Evolutionary conservation across 1,140 invertebrate genomes (phyloP).

Genomic region (Nasonia longicornis): DNA sequence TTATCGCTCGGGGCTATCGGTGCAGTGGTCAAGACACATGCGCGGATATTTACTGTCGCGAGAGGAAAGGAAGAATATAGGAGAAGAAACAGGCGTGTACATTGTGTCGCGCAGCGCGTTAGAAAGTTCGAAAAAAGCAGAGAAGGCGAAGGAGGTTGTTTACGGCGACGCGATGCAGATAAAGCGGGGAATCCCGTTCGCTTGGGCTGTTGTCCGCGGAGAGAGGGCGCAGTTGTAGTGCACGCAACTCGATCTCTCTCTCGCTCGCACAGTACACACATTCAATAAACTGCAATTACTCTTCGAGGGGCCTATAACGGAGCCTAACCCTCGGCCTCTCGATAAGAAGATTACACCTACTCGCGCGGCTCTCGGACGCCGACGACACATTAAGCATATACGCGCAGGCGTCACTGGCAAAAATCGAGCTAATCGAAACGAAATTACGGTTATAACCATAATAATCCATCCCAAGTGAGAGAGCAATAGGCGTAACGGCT

Average conservation of each 20-base stretch:
- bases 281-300: conserved; percentile 1
- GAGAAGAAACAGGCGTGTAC: too few relatives aligned
- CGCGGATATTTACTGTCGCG: background rate
- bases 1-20: background rate
- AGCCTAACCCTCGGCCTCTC: background rate
- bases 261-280: background rate
- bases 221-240: background rate
- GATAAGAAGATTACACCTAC: background rate
- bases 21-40: background rate
- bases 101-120: too few relatives aligned
- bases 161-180: too few relatives aligned
- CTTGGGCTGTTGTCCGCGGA: background rate
- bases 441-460: conserved; percentile 34
- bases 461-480: background rate
- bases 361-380: background rate
- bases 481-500: conserved; percentile 16
- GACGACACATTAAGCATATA: background rate
- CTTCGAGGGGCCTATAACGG: background rate
- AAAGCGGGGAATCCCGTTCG: background rate
- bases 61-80: too few relatives aligned
- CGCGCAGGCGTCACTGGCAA: background rate
- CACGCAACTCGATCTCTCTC: background rate
- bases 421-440: conserved; percentile 24
- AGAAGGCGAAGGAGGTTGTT: too few relatives aligned
- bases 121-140: background rate